Evolutionary conservation across 2,113 vertebrate species (phyloP), one percentile per base, ranked within the genome.

Genomic region (Neolamprologus sp.): DNA sequence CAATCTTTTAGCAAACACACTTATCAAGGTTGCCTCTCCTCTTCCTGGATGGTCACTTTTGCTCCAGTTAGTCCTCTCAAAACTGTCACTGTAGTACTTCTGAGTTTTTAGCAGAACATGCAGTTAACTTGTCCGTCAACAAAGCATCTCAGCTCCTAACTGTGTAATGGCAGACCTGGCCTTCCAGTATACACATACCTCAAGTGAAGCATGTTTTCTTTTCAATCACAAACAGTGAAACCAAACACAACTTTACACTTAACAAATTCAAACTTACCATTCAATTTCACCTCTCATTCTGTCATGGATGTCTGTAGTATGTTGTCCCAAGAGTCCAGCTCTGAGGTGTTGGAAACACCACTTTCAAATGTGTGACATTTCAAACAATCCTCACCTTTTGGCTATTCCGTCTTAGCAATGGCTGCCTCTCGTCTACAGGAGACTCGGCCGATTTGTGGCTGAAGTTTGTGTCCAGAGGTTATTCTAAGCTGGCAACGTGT

Each of bases 181-280:
- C 17, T 84, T 4, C 33, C 10, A 54, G 16, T 68, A 65, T 37
- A 51, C 21, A 73, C 71, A 81, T 35, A 35, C 16, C 51, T 81
- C 71, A 92, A 68, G 6, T 68, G 54, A 55, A 80, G 47, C n/a
- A 47, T 7, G 4, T 86, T 87, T 68, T 68, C 33, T 68, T 68
- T 83, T 84, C 68, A 87, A 88, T 80, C 21, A 85, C 65, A 17
- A 17, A 88, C 10, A 81, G 17, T 19, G 2, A 31, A 80, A 19
- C 45, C 35, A 9, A 55, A 82, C 55, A 79, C 79, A 40, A 49
- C 55, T 53, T 80, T 23, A 53, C 58, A 13, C 4, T 63, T 58
- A 82, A 60, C 12, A 80, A 73, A 87, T 83, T 83, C 42, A 90
- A 85, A 87, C 91, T 88, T 57, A 93, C 91, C 91, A 83, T 79